Conservation (phyloP, 2,888 invertebrate genomes). For the Catocala sponsa region DNA sequence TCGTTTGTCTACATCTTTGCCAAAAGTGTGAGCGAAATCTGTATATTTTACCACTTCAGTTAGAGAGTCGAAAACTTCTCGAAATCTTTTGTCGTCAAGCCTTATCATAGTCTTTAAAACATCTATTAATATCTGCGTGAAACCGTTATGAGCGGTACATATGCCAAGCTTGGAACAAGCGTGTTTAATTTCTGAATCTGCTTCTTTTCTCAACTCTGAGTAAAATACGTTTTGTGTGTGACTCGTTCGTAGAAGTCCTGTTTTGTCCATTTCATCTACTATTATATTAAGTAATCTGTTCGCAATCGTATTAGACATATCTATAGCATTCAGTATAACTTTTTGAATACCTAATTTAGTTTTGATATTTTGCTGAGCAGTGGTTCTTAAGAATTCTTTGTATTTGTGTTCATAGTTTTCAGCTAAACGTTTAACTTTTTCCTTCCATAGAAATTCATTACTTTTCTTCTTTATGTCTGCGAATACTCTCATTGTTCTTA, state of each 20-base stretch:
- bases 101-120: neutral
- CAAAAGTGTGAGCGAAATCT: neutral
- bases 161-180: neutral
- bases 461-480: constrained; percentile 51
- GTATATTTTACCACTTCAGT: neutral
- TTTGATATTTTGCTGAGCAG: constrained; percentile 56
- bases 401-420: constrained; percentile 59
- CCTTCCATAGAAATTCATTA: constrained; percentile 31
- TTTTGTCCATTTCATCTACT: constrained; percentile 43
- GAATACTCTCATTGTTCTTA: constrained; percentile 44
- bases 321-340: constrained; percentile 63
- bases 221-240: neutral
- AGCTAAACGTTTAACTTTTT: constrained; percentile 45
- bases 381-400: constrained; percentile 53
- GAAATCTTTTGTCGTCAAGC: neutral
- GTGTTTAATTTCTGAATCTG: neutral
- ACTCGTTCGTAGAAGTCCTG: neutral
- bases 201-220: neutral
- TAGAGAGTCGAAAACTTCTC: neutral
- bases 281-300: constrained; percentile 55
- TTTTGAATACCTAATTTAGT: constrained; percentile 60
- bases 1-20: constrained; percentile 26
- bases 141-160: neutral
- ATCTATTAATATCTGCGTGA: neutral
- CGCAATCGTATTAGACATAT: constrained; percentile 59